A percentile compares a stretch with the other conserved stretches of the same genome.
Evolutionary conservation across 1,140 invertebrate species (phyloP).

Genomic region (Armadillidium nasatum): DNA sequence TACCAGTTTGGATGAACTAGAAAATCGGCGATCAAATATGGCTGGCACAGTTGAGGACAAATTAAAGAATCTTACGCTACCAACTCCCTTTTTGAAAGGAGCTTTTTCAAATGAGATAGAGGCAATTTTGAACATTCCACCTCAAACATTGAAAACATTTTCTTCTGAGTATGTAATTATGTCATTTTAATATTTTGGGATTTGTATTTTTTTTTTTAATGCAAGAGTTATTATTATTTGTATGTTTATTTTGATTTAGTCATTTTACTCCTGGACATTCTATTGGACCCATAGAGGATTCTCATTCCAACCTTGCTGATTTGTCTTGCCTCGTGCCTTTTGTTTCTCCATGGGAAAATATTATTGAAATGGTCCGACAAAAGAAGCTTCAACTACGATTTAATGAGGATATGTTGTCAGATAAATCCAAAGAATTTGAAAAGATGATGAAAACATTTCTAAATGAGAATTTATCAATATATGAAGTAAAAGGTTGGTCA

Average conservation of each 20-base stretch:
- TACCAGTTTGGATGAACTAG: neutral
- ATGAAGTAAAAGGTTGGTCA: neutral
- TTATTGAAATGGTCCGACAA: neutral
- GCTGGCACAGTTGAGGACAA: neutral
- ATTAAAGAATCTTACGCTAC: neutral
- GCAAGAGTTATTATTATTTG: neutral
- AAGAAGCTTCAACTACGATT: neutral
- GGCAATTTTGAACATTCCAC: neutral
- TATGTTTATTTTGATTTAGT: neutral
- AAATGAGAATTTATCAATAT: neutral
- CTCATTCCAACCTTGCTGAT: neutral
- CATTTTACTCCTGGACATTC: neutral
- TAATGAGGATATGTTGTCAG: neutral
- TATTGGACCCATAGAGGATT: neutral
- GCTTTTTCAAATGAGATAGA: neutral
- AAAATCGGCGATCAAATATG: neutral
- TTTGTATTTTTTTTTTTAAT: neutral
- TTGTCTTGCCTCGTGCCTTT: neutral
- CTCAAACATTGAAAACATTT: neutral
- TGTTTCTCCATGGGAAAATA: neutral
- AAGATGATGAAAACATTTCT: neutral
- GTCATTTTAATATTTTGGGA: neutral
- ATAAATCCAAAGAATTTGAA: neutral
- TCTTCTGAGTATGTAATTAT: neutral
- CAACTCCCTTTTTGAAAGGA: neutral